Base-by-base conservation (phyloP, 2,888 invertebrate species). In the Saturnia japonica region DNA sequence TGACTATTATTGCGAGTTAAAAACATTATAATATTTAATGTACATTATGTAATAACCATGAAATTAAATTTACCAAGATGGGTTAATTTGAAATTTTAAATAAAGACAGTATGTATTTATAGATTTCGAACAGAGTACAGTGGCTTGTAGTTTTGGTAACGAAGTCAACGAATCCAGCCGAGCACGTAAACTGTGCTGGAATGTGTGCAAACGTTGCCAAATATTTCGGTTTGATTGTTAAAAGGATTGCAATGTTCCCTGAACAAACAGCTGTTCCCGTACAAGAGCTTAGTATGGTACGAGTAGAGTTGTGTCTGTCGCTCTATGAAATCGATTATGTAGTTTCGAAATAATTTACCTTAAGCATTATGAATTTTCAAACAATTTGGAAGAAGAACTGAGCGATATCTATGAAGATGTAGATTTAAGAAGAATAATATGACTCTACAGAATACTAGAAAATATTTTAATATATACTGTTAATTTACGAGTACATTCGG, bases 121-220 rank as follows among this genome's bases (percentile, higher is more conserved):
- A 67, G 54, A 67, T 67, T 70, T 70, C 28, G 42, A 64, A 62
- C 19, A 60, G 14, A 60, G 57, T 34, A 34, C 6, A 34, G 34
- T 28, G 28, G 28, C 25, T 60, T 60, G 57, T 42, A 51, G 51
- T 42, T 47, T 67, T 19, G 54, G 42, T 34, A 45, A 47, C 62
- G 67, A 28, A 34, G 60, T 43, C 28, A 51, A 51, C 40, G 51
- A 40, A 34, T 22, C 51, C 8, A n/a, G 0, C 69, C 43, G 69
- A 45, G 34, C 45, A 43, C 34, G 69, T 16, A 47, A 69, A 69
- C 62, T 64, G 34, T 62, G 64, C 45, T 25, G 62, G 47, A 69
- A 64, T 69, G 68, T 68, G 43, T 43, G 25, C 22, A 22, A 40
- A 66, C 45, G 64, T 51, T 70, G 62, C 51, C 40, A 51, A 70